Evolutionary conservation across 2,888 invertebrate species (phyloP).

Genomic region (Plebejus argus): DNA sequence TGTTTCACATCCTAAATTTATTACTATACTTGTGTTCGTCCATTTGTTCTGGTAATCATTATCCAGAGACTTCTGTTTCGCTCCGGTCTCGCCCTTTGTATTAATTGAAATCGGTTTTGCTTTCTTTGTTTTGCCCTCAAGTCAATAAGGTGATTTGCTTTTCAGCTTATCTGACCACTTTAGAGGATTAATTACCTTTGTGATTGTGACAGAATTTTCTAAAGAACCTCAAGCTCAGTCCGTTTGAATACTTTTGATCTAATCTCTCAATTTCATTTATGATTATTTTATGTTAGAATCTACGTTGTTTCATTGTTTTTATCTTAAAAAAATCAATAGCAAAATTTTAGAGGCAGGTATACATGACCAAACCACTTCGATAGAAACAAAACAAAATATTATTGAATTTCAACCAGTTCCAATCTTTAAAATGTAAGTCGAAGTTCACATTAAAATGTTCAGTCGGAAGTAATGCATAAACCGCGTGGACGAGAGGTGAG

Average conservation of each 20-base stretch:
- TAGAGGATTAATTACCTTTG: background rate
- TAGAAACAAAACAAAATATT: background rate
- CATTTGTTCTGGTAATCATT: slow-evolving; percentile 40
- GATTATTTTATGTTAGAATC: background rate
- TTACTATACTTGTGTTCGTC: slow-evolving; percentile 75
- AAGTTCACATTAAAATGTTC: background rate
- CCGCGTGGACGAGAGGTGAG: slow-evolving; percentile 2
- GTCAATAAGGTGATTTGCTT: slow-evolving; percentile 22
- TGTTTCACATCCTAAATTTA: slow-evolving; percentile 78
- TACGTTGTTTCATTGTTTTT: background rate
- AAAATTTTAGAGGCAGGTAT: background rate
- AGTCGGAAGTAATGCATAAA: slow-evolving; percentile 12
- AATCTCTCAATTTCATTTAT: background rate
- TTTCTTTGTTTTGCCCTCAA: slow-evolving; percentile 21
- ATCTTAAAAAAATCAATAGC: background rate
- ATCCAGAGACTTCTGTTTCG: slow-evolving; percentile 51
- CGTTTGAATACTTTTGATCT: background rate
- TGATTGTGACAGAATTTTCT: slow-evolving; percentile 8
- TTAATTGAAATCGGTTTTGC: slow-evolving; percentile 27
- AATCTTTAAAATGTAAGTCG: background rate
- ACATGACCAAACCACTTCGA: background rate
- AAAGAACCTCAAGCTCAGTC: background rate
- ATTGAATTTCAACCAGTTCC: background rate
- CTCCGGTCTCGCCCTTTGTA: slow-evolving; percentile 22
- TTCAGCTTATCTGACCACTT: background rate